phyloP scores from a whole-genome alignment of 2,888 invertebrate species.

The Drosophila tanythrix region DNA sequence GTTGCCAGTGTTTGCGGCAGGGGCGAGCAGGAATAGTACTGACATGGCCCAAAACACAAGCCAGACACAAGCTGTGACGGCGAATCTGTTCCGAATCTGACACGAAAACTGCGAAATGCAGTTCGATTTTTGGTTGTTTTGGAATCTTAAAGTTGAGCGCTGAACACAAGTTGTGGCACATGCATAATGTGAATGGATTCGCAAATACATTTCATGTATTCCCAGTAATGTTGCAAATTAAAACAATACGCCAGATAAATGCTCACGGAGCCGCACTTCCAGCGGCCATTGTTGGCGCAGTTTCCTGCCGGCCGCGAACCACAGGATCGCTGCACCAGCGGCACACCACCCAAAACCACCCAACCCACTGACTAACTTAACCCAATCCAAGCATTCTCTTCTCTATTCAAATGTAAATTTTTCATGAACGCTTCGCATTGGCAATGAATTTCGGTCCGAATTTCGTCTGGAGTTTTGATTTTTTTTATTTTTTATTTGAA shows the following conservation, averaged over 20 bases:
- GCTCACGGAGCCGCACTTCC: slow-evolving; percentile 77
- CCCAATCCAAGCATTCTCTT: slow-evolving; percentile 16
- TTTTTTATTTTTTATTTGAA: slow-evolving; percentile 20
- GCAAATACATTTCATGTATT: slow-evolving; percentile 25
- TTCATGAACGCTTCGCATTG: slow-evolving; percentile 54
- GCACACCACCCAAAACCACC: slow-evolving; percentile 16
- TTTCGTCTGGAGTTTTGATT: slow-evolving; percentile 57
- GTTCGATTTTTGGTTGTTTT: slow-evolving; percentile 34
- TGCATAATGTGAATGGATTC: slow-evolving; percentile 26
- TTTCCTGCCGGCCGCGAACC: slow-evolving; percentile 54
- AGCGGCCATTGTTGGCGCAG: slow-evolving; percentile 69
- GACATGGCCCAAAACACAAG: slow-evolving; percentile 67
- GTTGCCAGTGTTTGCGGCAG: slow-evolving; percentile 10
- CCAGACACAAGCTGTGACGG: slow-evolving; percentile 73
- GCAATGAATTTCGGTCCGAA: slow-evolving; percentile 55
- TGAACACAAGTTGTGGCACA: neutral
- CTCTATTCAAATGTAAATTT: slow-evolving; percentile 81
- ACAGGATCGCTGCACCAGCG: slow-evolving; percentile 53
- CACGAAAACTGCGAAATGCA: slow-evolving; percentile 55
- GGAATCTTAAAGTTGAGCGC: slow-evolving; percentile 36
- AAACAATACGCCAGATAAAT: slow-evolving; percentile 80
- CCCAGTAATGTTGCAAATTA: slow-evolving; percentile 65
- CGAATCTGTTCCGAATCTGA: slow-evolving; percentile 59
- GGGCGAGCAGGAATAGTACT: slow-evolving; percentile 10
- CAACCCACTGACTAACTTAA: neutral